phyloP scores from a whole-genome alignment of 2,797 vertebrate genomes.

The Calcarius lapponicus region DNA sequence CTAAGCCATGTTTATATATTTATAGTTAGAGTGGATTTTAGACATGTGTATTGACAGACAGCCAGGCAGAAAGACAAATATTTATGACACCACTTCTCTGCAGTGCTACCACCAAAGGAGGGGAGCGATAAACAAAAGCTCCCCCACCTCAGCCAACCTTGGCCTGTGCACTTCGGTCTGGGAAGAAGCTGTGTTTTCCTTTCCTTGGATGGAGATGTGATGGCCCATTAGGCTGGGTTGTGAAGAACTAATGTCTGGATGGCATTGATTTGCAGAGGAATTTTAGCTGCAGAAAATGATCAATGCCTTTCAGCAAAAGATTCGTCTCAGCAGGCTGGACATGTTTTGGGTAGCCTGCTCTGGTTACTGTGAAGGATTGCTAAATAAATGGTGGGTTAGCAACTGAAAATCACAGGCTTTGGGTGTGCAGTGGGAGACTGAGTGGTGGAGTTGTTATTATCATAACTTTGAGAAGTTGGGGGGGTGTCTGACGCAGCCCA shows the following conservation, averaged over 20 bases:
- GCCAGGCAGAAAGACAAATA: constrained; percentile 36
- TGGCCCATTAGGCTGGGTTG: not conserved
- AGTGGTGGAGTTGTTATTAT: not conserved
- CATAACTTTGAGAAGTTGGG: not conserved
- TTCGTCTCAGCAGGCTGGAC: not conserved
- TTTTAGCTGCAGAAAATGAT: constrained; percentile 24
- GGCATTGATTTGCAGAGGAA: constrained; percentile 19
- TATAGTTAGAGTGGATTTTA: constrained; percentile 1
- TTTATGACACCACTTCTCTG: constrained; percentile 16
- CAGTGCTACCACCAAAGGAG: not conserved
- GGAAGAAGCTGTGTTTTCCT: constrained; percentile 8
- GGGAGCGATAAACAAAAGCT: not conserved
- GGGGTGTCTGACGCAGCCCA: not conserved
- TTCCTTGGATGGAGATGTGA: not conserved
- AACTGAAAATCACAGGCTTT: not conserved
- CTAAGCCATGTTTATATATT: not conserved
- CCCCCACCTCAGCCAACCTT: not conserved
- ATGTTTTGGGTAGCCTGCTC: not conserved
- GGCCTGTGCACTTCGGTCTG: not conserved
- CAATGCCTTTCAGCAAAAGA: not conserved
- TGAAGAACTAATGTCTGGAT: constrained; percentile 1
- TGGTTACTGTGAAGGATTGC: not conserved
- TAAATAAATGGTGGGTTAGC: not conserved
- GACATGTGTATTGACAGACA: constrained; percentile 14
- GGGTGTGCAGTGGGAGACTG: not conserved